Conservation (phyloP, 2,113 vertebrate species). For the Brevimyrus niger region DNA sequence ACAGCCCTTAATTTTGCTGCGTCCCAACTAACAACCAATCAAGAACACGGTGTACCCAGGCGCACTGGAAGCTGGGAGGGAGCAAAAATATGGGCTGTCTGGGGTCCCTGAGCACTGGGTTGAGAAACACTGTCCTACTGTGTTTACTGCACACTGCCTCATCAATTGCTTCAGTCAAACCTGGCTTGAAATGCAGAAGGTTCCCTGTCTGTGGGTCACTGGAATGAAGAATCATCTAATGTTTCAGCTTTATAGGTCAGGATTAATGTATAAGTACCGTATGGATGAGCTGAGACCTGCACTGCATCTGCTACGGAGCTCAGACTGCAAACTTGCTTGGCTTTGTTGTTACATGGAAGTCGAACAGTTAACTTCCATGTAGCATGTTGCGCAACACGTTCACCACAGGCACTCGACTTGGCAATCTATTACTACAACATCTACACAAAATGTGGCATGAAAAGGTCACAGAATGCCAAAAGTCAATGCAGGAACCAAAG, state of each 20-base stretch:
- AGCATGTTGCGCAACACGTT: neutral
- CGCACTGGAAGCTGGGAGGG: neutral
- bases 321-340: neutral
- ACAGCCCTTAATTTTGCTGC: neutral
- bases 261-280: neutral
- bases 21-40: neutral
- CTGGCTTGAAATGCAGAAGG: neutral
- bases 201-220: neutral
- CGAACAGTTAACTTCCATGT: neutral
- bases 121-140: neutral
- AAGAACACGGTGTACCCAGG: too few relatives aligned
- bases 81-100: neutral
- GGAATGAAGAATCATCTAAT: neutral
- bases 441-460: neutral
- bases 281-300: neutral
- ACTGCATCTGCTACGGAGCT: neutral
- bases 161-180: neutral
- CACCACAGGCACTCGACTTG: neutral
- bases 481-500: too few relatives aligned
- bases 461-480: neutral
- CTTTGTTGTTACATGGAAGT: neutral
- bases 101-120: neutral
- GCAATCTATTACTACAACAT: neutral
- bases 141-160: neutral
- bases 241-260: neutral